phyloP scores from a whole-genome alignment of 2,888 invertebrate genomes.

The Stenchaetothrips biformis region DNA sequence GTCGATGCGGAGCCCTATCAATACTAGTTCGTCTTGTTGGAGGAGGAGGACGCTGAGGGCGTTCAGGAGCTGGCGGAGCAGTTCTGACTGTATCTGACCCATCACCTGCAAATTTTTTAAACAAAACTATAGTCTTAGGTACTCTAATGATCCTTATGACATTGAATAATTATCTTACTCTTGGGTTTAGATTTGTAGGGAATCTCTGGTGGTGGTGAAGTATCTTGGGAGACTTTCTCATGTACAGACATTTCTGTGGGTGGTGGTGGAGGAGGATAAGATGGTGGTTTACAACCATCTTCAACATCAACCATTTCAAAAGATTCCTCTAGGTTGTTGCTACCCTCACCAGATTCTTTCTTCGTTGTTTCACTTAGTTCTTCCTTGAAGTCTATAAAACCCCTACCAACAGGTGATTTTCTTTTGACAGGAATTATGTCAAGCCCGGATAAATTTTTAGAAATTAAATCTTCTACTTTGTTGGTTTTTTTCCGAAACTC shows the following conservation, averaged over 20 bases:
- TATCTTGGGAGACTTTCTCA: neutral
- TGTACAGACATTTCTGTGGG: neutral
- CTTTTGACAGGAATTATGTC: slow-evolving; percentile 36
- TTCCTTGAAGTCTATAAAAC: slow-evolving; percentile 3
- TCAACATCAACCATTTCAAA: neutral
- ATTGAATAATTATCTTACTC: neutral
- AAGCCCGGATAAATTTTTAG: slow-evolving; percentile 44
- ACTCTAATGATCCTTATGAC: no score
- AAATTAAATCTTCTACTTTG: slow-evolving; percentile 37
- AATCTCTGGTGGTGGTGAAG: neutral
- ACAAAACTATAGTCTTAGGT: no score
- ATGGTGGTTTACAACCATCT: neutral
- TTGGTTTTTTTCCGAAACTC: neutral
- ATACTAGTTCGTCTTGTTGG: slow-evolving; percentile 32
- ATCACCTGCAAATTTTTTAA: no score
- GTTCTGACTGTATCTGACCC: slow-evolving; percentile 38
- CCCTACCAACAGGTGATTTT: neutral
- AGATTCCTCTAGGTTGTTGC: neutral
- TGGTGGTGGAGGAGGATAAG: neutral
- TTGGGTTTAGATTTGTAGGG: neutral
- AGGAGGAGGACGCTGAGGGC: neutral
- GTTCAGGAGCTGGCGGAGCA: slow-evolving; percentile 45
- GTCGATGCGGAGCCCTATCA: slow-evolving; percentile 39
- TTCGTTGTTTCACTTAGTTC: neutral
- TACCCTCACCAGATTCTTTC: neutral